These are phyloP conservation scores for Porites evermanni DNA, from an alignment of 92 coral and sea anemone species.

Conservation along the genomic window DNA sequence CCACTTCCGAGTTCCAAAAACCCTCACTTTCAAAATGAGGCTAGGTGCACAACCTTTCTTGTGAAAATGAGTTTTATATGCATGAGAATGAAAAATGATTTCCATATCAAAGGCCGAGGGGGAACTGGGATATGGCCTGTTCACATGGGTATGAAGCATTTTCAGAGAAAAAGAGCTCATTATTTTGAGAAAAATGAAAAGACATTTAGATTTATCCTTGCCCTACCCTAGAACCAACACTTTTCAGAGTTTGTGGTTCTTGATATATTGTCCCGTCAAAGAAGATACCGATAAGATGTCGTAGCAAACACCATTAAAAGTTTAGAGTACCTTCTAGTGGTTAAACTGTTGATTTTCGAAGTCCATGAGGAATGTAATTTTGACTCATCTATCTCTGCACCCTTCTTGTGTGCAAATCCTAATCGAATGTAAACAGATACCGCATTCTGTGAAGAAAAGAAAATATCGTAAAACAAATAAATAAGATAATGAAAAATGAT, in stretches of 20 bases:
- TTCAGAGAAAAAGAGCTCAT: neutral
- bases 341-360: slow-evolving; percentile 68
- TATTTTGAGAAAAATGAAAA: neutral
- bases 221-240: neutral
- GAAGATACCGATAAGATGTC: neutral
- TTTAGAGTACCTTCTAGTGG: slow-evolving; percentile 69
- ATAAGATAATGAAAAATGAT: too few species aligned
- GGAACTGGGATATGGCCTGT: too few species aligned
- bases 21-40: too few species aligned
- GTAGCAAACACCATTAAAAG: too few species aligned
- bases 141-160: too few species aligned
- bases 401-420: slow-evolving; percentile 96
- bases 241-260: neutral
- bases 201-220: neutral
- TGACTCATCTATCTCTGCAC: slow-evolving; percentile 79
- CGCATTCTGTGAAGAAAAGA: slow-evolving; percentile 75
- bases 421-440: slow-evolving; percentile 97
- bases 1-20: too few species aligned
- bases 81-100: too few species aligned
- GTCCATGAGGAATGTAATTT: slow-evolving; percentile 89
- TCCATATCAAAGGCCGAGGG: too few species aligned
- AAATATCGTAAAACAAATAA: neutral
- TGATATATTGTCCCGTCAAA: neutral
- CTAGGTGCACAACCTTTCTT: too few species aligned
- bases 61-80: too few species aligned